Evolutionary conservation across 2,797 vertebrate genomes (phyloP).

Genomic region (Myotis pilosus): DNA sequence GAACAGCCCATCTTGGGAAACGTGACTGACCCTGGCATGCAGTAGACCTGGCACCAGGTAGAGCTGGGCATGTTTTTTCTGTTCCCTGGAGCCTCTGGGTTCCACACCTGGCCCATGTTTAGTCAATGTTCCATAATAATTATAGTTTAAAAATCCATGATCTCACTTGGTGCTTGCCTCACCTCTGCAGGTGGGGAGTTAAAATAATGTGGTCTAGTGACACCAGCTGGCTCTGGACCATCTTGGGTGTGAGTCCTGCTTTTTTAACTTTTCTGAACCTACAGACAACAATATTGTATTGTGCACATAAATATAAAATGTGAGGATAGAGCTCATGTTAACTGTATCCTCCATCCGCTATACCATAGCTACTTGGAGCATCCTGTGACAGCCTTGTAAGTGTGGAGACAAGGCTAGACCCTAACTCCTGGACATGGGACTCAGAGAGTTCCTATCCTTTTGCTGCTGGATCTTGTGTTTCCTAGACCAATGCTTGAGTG

Average conservation of each 20-base stretch:
- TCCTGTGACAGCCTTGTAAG: not conserved
- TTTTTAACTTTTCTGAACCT: not conserved
- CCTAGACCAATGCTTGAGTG: not conserved
- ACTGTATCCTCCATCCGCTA: not conserved
- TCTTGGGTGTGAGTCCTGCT: not conserved
- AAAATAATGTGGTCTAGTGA: not conserved
- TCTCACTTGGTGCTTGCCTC: not conserved
- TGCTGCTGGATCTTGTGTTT: not conserved
- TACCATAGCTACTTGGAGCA: fast-evolving
- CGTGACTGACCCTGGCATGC: not conserved
- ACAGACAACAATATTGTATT: no score
- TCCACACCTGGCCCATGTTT: not conserved
- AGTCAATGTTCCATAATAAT: not conserved
- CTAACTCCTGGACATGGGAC: not conserved
- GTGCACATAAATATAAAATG: no score
- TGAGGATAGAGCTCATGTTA: no score
- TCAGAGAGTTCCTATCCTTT: not conserved
- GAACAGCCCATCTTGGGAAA: not conserved
- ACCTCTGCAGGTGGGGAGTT: not conserved
- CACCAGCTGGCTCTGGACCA: not conserved
- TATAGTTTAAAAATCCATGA: not conserved
- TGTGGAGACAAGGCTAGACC: not conserved
- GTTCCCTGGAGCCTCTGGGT: not conserved
- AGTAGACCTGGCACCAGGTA: not conserved
- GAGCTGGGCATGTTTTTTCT: not conserved